A percentile compares a stretch with the other conserved stretches of the same genome.
phyloP scores from a whole-genome alignment of 23 tunicate species.

The Trididemnum nubilum region DNA sequence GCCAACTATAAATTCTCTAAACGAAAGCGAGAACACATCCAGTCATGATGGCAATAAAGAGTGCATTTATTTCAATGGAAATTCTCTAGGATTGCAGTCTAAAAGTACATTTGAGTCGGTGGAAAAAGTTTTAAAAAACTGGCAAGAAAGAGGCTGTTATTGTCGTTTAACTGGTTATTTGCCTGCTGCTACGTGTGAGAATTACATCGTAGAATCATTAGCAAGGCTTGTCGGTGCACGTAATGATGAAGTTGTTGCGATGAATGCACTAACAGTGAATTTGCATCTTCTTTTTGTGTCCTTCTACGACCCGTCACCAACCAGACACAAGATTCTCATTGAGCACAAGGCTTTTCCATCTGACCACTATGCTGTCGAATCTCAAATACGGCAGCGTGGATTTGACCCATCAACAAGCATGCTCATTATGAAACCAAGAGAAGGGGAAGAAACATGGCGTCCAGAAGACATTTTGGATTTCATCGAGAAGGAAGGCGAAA shows the following conservation, averaged over 20 bases:
- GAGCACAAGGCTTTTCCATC: slow-evolving; percentile 93
- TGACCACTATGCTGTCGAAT: slow-evolving; percentile 77
- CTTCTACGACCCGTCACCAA: slow-evolving; percentile 79
- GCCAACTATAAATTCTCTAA: background rate
- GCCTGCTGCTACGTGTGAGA: slow-evolving; percentile 59
- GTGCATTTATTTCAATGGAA: background rate
- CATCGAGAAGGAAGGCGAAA: slow-evolving; percentile 75
- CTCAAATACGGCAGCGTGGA: slow-evolving; percentile 74
- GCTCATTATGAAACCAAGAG: slow-evolving; percentile 16
- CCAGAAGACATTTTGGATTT: slow-evolving; percentile 49
- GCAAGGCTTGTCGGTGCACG: slow-evolving; percentile 63
- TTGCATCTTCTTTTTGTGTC: slow-evolving; percentile 77
- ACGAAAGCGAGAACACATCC: too few relatives aligned
- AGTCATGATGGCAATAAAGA: too few relatives aligned
- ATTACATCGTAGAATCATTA: slow-evolving; percentile 43
- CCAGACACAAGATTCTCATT: slow-evolving; percentile 70
- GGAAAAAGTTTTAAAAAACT: slow-evolving; percentile 50
- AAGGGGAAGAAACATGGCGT: slow-evolving; percentile 50
- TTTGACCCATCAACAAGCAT: slow-evolving; percentile 54
- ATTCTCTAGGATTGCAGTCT: background rate
- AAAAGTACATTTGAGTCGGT: background rate
- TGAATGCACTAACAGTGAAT: slow-evolving; percentile 85
- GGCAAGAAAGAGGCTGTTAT: slow-evolving; percentile 13
- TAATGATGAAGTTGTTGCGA: slow-evolving; percentile 58
- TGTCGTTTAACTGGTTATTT: slow-evolving; percentile 41